phyloP scores from a whole-genome alignment of 2,113 vertebrate genomes.

The Lagenorhynchus albirostris region DNA sequence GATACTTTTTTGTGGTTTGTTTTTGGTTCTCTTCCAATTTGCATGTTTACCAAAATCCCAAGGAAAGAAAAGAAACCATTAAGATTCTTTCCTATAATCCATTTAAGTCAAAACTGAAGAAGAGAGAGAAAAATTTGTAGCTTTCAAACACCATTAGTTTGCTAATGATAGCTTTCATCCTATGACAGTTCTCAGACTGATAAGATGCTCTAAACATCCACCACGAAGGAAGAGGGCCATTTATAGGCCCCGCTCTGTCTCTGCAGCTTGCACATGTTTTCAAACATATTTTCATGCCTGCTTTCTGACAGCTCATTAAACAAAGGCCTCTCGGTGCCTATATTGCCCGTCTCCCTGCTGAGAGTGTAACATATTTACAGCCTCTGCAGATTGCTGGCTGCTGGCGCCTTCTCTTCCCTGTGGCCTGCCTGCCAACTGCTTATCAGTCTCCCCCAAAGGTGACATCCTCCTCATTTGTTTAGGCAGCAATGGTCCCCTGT shows the following conservation, averaged over 20 bases:
- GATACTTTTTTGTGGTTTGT: slow-evolving; percentile 37
- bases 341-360: slow-evolving; percentile 86
- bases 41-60: slow-evolving; percentile 68
- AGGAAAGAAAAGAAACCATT: slow-evolving; percentile 54
- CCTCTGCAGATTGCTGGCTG: slow-evolving; percentile 86
- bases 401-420: slow-evolving; percentile 83
- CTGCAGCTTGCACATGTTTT: slow-evolving; percentile 86
- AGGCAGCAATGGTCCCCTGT: slow-evolving; percentile 82
- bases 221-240: slow-evolving; percentile 77
- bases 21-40: slow-evolving; percentile 70
- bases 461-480: slow-evolving; percentile 86
- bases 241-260: slow-evolving; percentile 79
- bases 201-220: slow-evolving; percentile 81
- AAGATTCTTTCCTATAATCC: slow-evolving; percentile 70
- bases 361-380: slow-evolving; percentile 87
- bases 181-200: slow-evolving; percentile 83
- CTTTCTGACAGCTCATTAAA: slow-evolving; percentile 91
- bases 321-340: slow-evolving; percentile 87
- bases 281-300: slow-evolving; percentile 88
- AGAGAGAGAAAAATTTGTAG: slow-evolving; percentile 81
- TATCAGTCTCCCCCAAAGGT: slow-evolving; percentile 86
- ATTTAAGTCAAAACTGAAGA: slow-evolving; percentile 80
- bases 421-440: slow-evolving; percentile 88
- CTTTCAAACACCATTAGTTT: slow-evolving; percentile 85
- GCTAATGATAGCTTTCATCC: slow-evolving; percentile 82